A percentile compares a stretch with the other conserved stretches of the same genome.
phyloP scores from a whole-genome alignment of 2,797 vertebrate genomes.

The Cuculus canorus region DNA sequence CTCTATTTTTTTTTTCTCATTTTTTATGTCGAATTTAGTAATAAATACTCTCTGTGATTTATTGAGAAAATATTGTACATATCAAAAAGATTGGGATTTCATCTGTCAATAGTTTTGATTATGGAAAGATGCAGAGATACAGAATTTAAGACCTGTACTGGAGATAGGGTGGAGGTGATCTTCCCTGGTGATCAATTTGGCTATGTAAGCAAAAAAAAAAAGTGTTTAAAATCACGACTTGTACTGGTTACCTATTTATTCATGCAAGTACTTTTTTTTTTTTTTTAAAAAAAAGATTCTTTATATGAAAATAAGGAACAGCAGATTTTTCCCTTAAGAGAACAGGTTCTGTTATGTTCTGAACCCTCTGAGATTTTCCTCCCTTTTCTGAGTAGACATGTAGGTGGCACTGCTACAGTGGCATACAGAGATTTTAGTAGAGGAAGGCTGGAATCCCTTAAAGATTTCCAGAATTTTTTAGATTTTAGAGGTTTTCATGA shows the following conservation, averaged over 20 bases:
- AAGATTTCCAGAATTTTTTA: neutral
- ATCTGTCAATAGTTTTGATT: neutral
- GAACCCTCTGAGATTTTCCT: neutral
- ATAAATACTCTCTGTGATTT: neutral
- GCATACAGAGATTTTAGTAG: fast-evolving
- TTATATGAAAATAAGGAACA: neutral
- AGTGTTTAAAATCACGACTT: neutral
- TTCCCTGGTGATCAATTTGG: fast-evolving
- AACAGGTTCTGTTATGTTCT: neutral
- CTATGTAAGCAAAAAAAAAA: neutral
- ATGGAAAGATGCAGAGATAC: neutral
- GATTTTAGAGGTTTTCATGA: neutral
- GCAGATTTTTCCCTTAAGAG: neutral
- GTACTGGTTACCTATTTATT: neutral
- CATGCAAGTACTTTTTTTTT: neutral
- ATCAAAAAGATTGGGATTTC: neutral
- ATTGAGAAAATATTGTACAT: neutral
- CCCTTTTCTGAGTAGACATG: neutral
- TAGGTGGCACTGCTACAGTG: neutral
- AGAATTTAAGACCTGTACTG: neutral
- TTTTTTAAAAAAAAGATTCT: neutral
- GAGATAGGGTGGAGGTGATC: neutral
- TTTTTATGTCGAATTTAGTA: neutral
- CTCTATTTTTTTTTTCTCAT: neutral
- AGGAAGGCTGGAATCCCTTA: neutral